Evolutionary conservation across 2,888 invertebrate species (phyloP), one percentile per base, ranked within the genome.

Genomic region (Leptopterna dolabrata): DNA sequence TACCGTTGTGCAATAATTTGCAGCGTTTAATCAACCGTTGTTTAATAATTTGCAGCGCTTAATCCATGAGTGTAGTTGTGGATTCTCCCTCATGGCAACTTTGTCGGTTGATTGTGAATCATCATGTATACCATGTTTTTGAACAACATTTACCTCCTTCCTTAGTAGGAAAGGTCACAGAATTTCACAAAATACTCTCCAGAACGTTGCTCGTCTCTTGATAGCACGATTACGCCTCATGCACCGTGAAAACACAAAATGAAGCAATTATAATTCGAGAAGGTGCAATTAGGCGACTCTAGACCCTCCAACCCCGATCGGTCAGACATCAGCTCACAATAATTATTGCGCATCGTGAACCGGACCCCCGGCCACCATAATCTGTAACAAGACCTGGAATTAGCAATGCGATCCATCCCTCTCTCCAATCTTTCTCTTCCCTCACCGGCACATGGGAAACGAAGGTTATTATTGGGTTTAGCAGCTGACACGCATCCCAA

Each of bases 311-410:
- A 36, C 36, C 51, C 63, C 63, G 63, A 63, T 63, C 27, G 63
- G 19, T 11, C 63, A 24, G 63, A 6, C 63, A 63, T 45, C 78
- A 45, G 24, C 78, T 19, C 13, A 45, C 43, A 13, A 78, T 78
- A 78, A 78, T 78, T 45, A 78, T 78, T 78, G 45, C 30, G 76
- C 41, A 19, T 78, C 78, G 78, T 78, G 78, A 45, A 47, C 45
- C 45, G 27, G 63, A 63, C 63, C 63, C 51, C 27, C 63, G 63
- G 41, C 45, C 43, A 43, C 45, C n/a, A n/a, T 78, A 78, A 78
- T 78, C 78, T 78, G 78, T 78, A 78, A 78, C 78, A 27, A 78
- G 78, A 45, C 45, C 78, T 78, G 24, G 78, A 19, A 78, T 78
- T 78, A 78, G 78, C 78, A 78, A 78, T 78, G 45, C 19, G 78